Percentiles rank a stretch among this genome's conserved stretches.
Evolutionary conservation across 2,113 vertebrate species (phyloP).

Genomic region (Orientallactaga bullata): DNA sequence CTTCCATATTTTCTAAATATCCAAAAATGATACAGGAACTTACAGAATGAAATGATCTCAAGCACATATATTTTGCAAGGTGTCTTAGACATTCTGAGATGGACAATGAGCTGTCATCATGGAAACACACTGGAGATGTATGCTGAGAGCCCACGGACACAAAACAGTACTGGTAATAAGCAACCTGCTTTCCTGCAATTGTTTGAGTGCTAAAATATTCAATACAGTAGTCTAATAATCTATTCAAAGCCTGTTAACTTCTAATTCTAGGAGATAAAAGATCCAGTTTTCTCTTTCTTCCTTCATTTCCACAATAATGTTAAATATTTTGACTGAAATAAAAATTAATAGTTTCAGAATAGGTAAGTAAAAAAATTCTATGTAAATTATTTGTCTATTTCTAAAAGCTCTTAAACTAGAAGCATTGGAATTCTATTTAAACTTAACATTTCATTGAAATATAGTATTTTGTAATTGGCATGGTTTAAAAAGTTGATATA

Average conservation of each 20-base stretch:
- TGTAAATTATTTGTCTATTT: constrained; percentile 30
- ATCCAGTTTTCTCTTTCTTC: not conserved
- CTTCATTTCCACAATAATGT: not conserved
- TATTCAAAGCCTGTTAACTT: constrained; percentile 11
- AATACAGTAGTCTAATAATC: not conserved
- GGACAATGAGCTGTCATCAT: constrained; percentile 72
- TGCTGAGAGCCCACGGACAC: constrained; percentile 30
- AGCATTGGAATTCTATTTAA: constrained; percentile 21
- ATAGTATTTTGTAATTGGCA: constrained; percentile 23
- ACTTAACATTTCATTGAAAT: constrained; percentile 33
- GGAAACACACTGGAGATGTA: constrained; percentile 56
- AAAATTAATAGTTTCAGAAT: constrained; percentile 18
- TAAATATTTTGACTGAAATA: not conserved
- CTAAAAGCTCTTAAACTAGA: constrained; percentile 45
- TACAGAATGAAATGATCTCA: constrained; percentile 69
- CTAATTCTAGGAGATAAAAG: constrained; percentile 13
- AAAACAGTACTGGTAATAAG: constrained; percentile 18
- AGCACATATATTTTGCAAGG: constrained; percentile 62
- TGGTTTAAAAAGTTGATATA: constrained; percentile 23
- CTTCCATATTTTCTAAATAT: constrained; percentile 57
- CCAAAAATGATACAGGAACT: constrained; percentile 49
- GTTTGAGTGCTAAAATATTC: constrained; percentile 14
- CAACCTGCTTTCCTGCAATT: constrained; percentile 27
- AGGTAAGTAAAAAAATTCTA: not conserved
- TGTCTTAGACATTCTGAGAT: constrained; percentile 64